Conservation (phyloP, 2,797 vertebrate species). For the Pempheris klunzingeri region DNA sequence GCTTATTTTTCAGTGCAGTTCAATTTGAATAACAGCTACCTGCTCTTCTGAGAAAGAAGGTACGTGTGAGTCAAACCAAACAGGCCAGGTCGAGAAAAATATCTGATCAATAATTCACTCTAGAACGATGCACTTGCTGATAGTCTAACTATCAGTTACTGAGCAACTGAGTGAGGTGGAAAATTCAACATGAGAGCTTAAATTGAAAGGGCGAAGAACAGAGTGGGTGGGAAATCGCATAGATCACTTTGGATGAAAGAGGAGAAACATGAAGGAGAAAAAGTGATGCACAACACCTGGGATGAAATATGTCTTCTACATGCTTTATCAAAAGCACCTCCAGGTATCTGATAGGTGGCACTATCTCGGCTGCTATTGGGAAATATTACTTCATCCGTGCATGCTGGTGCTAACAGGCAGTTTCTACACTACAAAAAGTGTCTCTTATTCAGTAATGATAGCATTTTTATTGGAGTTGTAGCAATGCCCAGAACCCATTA, state of each 20-base stretch:
- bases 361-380: slow-evolving; percentile 17
- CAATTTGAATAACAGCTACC: slow-evolving; percentile 15
- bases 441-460: too few species aligned
- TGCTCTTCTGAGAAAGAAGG: background rate
- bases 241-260: slow-evolving; percentile 47
- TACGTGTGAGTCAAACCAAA: background rate
- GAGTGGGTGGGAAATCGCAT: slow-evolving; percentile 50
- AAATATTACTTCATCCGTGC: slow-evolving; percentile 32
- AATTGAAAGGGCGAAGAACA: background rate
- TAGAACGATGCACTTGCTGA: slow-evolving; percentile 31
- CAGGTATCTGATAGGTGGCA: slow-evolving; percentile 48
- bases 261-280: slow-evolving; percentile 37
- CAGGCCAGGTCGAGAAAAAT: slow-evolving; percentile 34
- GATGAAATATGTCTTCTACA: slow-evolving; percentile 44
- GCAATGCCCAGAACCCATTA: background rate
- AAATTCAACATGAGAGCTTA: slow-evolving; percentile 38
- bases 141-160: too few species aligned
- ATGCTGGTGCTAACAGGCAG: slow-evolving; percentile 2
- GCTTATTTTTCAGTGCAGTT: background rate
- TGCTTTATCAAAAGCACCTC: slow-evolving; percentile 48
- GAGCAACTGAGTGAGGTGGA: slow-evolving; percentile 26
- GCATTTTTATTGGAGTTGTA: background rate
- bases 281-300: slow-evolving; percentile 36
- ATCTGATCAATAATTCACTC: slow-evolving; percentile 55
- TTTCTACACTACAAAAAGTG: background rate